Evolutionary conservation across 2,113 vertebrate species (phyloP).

Genomic region (Datnioides undecimradiatus): DNA sequence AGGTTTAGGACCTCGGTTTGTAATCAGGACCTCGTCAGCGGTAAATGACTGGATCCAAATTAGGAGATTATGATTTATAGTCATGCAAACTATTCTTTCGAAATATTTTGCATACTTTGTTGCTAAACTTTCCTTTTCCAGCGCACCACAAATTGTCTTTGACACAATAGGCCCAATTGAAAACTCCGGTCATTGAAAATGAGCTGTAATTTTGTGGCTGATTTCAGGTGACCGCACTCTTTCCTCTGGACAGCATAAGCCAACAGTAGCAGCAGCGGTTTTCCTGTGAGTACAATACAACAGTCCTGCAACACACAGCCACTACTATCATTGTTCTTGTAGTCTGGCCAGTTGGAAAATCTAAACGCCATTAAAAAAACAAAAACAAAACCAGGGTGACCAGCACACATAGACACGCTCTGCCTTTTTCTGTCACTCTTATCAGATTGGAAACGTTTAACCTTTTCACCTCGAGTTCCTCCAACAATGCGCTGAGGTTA

Average conservation of each 20-base stretch:
- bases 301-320: conserved; percentile 34
- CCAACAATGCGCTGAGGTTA: conserved; percentile 51
- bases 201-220: conserved; percentile 50
- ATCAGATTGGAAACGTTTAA: conserved; percentile 57
- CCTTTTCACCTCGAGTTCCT: conserved; percentile 50
- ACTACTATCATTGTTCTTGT: conserved; percentile 52
- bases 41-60: conserved; percentile 13
- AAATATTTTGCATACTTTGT: conserved; percentile 48
- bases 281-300: conserved; percentile 61
- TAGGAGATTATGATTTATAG: conserved; percentile 15
- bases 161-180: conserved; percentile 49
- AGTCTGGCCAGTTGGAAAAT: conserved; percentile 45
- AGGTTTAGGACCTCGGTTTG: background rate
- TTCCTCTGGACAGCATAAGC: conserved; percentile 35
- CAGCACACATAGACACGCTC: background rate
- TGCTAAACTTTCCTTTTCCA: conserved; percentile 36
- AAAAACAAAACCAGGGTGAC: conserved; percentile 40
- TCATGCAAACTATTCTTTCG: conserved; percentile 14
- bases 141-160: conserved; percentile 40
- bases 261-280: conserved; percentile 26
- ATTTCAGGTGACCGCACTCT: conserved; percentile 57
- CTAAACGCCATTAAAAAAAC: conserved; percentile 33
- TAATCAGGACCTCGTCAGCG: background rate
- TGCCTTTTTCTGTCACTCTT: conserved; percentile 33
- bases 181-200: conserved; percentile 4